Evolutionary conservation across 92 coral and sea anemone species (phyloP), one percentile per base, ranked within the genome.

Genomic region (Virgularia gustaviana): DNA sequence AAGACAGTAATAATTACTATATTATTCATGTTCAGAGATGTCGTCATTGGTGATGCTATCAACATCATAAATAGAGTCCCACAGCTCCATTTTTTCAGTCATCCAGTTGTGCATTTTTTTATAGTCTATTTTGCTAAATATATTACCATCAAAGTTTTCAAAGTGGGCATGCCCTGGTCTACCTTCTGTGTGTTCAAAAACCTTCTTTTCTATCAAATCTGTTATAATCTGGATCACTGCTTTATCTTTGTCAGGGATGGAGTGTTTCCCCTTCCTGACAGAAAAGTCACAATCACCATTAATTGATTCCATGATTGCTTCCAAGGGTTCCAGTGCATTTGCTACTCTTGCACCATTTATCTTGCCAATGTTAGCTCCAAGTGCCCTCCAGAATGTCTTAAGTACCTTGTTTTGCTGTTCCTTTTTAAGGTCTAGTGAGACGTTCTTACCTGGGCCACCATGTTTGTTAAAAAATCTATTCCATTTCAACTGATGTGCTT

Each of bases 351-450:
- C 33, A 4, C 58, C 79, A 74, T 32, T 74, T 24, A 12, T 42
- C 34, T 74, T 59, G 30, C 45, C 29, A 10, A 74, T 10, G 41
- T 74, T 74, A 11, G 71, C 47, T 0, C 79, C 71, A 6, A 74
- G 36, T 39, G 79, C 29, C 60, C 79, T 74, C 71, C 79, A 74
- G 57, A 43, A 3, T 15, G 71, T 74, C 60, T 74, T 74, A 2
- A 74, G 36, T 12, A 73, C 71, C 39, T 73, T 73, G 45, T 72
- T 72, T 25, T 33, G 54, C 19, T 73, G 78, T 23, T n/a, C n/a
- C n/a, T n/a, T n/a, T n/a, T n/a, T n/a, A n/a, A n/a, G n/a, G n/a
- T n/a, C n/a, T n/a, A n/a, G 30, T 23, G 78, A 44, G 25, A 73
- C 59, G 58, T 73, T 73, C 10, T 59, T 73, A 13, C 70, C 78